These are phyloP conservation scores for Hippocampus mohnikei DNA, from an alignment of 2,113 vertebrate genomes.

Conservation along the genomic window DNA sequence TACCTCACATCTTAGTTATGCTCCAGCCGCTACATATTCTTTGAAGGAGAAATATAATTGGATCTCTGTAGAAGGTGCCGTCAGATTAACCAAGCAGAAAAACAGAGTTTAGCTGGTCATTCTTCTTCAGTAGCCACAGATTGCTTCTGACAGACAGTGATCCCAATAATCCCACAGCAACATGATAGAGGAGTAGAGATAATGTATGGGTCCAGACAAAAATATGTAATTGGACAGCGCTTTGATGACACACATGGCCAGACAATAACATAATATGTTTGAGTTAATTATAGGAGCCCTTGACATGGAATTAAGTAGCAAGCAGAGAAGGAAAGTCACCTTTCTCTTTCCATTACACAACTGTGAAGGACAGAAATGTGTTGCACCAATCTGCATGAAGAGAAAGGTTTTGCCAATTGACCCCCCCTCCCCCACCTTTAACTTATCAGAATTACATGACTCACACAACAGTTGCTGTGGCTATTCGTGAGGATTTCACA, in stretches of 20 bases:
- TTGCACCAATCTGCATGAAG: background rate
- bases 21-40: conserved; percentile 64
- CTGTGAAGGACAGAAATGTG: background rate
- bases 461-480: too few species aligned
- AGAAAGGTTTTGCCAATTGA: background rate
- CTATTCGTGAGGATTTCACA: background rate
- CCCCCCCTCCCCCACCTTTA: too few species aligned
- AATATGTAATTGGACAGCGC: conserved; percentile 51
- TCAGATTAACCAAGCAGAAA: conserved; percentile 75
- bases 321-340: conserved; percentile 5
- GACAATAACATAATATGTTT: conserved; percentile 47
- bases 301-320: conserved; percentile 32
- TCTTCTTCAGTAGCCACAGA: conserved; percentile 60
- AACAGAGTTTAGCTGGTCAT: conserved; percentile 68
- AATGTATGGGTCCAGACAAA: conserved; percentile 63
- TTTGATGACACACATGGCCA: conserved; percentile 44
- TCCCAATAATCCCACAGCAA: conserved; percentile 64
- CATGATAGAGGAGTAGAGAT: conserved; percentile 59
- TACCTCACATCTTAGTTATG: conserved; percentile 57
- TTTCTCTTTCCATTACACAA: background rate
- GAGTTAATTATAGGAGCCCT: conserved; percentile 40
- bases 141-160: conserved; percentile 68
- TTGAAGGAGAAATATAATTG: conserved; percentile 76
- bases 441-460: background rate
- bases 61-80: conserved; percentile 73